Base-by-base conservation (phyloP, 1,140 invertebrate genomes). In the Drosophila varians region DNA sequence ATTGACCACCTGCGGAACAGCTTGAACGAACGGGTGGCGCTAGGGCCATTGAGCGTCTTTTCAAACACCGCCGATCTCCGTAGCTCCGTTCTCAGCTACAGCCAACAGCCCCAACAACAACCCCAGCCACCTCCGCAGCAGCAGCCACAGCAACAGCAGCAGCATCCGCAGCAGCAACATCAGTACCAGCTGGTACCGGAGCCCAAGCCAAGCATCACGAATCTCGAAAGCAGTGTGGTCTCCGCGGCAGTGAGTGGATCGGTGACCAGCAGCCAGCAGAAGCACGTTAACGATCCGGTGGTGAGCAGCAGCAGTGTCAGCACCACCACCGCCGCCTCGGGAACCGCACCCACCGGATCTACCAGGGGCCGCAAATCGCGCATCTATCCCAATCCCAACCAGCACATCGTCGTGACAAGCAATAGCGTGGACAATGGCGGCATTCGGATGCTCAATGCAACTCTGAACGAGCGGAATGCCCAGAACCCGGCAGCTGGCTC, bases 1-100 rank as follows among this genome's bases (percentile, higher is more conserved):
- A 94, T 95, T 82, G 94, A 95, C 74, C 94, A 94, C 77, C 84
- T 95, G 55, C 91, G 94, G 55, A 91, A 91, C 49, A 94, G 93
- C 11, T 92, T 94, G 74, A 93, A 94, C 19, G 93, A 94, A 34
- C 92, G 93, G 3, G 92, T 92, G 2, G 92, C 93, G 36, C 70
- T 94, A 43, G 90, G 90, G 11, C 90, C 90, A 8, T 61, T 91
- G 1, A 91, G 90, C 40, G 90, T 91, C 0, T 91, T 91, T 47
- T 90, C 90, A 3, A 91, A 89, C 45, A 83, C 89, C 11, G 74
- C 89, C 11, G 90, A 91, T 58, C 31, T 91, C 9, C 69, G 90
- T 28, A 83, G 61, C 11, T 91, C 90, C 4, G 90, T 91, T 11
- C 74, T 91, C 8, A 79, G 84, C 40, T 91, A 91, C 23, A 91